Evolutionary conservation across 2,888 invertebrate genomes (phyloP).

Genomic region (Dendrolimus pini): DNA sequence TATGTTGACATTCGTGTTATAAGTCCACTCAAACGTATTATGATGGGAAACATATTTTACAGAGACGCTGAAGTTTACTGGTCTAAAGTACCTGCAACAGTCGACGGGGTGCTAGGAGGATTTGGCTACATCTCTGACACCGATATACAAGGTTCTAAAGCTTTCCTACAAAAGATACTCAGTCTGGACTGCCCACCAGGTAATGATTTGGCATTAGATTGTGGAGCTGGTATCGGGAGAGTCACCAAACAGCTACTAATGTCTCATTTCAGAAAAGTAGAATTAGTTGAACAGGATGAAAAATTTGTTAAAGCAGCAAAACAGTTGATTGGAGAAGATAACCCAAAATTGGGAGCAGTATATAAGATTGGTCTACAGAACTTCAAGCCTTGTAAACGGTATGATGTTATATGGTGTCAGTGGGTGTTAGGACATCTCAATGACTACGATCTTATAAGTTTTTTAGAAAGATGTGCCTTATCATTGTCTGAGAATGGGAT

Average conservation of each 20-base stretch:
- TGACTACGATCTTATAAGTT: conserved; percentile 87
- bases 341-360: conserved; percentile 79
- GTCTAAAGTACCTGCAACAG: conserved; percentile 89
- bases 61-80: conserved; percentile 89
- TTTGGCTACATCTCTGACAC: conserved; percentile 89
- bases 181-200: conserved; percentile 67
- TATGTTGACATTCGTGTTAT: too few species aligned
- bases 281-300: conserved; percentile 93
- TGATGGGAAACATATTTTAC: conserved; percentile 75
- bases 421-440: conserved; percentile 95
- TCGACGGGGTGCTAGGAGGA: conserved; percentile 97
- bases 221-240: conserved; percentile 98
- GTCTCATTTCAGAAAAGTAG: conserved; percentile 87
- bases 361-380: conserved; percentile 87
- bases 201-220: conserved; percentile 87
- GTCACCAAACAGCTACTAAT: conserved; percentile 90
- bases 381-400: conserved; percentile 86
- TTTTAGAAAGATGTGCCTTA: conserved; percentile 79
- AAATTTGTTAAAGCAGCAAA: conserved; percentile 87
- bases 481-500: conserved; percentile 40
- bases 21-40: conserved; percentile 5
- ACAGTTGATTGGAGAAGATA: conserved; percentile 51
- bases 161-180: conserved; percentile 80
- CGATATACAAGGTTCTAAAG: conserved; percentile 91
- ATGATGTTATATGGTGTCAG: conserved; percentile 97